Evolutionary conservation across 2,888 invertebrate genomes (phyloP), one percentile per base, ranked within the genome.

Genomic region (Callyntrura sp.): DNA sequence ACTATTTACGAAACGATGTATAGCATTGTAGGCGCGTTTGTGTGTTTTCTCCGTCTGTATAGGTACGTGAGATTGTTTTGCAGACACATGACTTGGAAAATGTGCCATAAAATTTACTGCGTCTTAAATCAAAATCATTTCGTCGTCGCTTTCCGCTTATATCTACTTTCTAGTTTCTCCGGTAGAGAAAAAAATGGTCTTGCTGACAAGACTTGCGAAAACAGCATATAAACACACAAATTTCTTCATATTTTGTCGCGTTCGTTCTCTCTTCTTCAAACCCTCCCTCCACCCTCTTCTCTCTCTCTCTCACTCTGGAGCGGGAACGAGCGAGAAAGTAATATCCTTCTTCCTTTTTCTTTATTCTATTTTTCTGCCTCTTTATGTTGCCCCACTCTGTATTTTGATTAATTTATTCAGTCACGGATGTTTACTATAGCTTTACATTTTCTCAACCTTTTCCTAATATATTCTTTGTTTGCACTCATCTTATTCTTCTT

Each of bases 341-440:
- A n/a, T n/a, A n/a, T n/a, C n/a, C n/a, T n/a, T n/a, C n/a, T n/a
- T n/a, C n/a, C n/a, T n/a, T n/a, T n/a, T n/a, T n/a, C n/a, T n/a
- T n/a, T n/a, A n/a, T n/a, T n/a, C n/a, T n/a, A n/a, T n/a, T n/a
- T n/a, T n/a, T n/a, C n/a, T n/a, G n/a, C n/a, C n/a, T n/a, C 35
- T 43, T 83, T 48, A n/a, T 9, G 6, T 8, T 51, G 51, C 73
- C 20, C 25, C 51, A 76, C 51, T 48, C 51, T 17, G 23, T 51
- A n/a, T 76, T 82, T 90, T 90, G 90, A 90, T 90, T 87, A 88
- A 88, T 88, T 20, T 60, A 82, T 82, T 88, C 82, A 88, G 88
- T 82, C 88, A 88, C 88, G 88, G 88, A 88, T 88, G 87, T 87
- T 87, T 87, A 87, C 87, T 81, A 87, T 87, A 28, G 68, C 81